These are phyloP conservation scores for Spizaetus ornatus DNA, from an alignment of 2,113 vertebrate species.

Conservation along the genomic window DNA sequence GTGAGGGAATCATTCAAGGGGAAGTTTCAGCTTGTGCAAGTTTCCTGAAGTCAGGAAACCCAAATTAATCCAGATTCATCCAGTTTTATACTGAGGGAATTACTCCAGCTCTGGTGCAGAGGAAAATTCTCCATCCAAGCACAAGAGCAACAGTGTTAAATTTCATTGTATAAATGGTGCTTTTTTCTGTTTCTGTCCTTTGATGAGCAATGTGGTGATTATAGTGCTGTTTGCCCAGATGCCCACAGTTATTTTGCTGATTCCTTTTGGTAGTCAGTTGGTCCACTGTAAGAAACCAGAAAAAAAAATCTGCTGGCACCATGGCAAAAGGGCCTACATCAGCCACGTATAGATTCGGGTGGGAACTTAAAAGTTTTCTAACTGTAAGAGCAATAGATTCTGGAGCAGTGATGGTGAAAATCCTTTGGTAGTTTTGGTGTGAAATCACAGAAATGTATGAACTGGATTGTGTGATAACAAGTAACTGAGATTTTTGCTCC, in stretches of 20 bases:
- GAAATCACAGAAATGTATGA: neutral
- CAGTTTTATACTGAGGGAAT: neutral
- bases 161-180: neutral
- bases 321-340: neutral
- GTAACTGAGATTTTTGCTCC: neutral
- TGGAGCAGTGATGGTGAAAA: neutral
- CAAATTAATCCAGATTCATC: neutral
- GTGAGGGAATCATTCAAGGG: neutral
- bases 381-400: neutral
- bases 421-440: neutral
- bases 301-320: neutral
- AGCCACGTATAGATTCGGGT: neutral
- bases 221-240: neutral
- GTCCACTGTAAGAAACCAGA: neutral
- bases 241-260: neutral
- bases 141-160: neutral
- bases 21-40: neutral
- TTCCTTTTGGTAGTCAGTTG: neutral
- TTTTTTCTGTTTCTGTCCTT: neutral
- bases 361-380: neutral
- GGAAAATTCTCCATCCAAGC: neutral
- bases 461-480: neutral
- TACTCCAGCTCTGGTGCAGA: neutral
- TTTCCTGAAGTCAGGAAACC: neutral
- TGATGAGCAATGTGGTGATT: neutral